Conservation (phyloP, 2,888 invertebrate genomes). For the Drosophila flavopinicola region DNA sequence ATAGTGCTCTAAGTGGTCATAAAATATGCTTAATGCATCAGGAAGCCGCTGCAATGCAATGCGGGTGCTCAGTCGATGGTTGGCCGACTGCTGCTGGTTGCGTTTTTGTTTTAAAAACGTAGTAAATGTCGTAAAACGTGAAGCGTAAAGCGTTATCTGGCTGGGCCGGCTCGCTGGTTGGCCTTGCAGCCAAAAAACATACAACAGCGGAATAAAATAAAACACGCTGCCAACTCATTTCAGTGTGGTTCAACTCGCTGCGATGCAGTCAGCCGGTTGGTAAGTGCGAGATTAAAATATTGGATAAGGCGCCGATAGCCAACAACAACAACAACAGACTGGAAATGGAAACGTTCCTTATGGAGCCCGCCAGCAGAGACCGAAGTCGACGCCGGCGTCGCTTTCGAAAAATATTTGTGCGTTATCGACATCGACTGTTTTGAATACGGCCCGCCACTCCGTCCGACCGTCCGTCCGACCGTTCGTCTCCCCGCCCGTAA, state of each 20-base stretch:
- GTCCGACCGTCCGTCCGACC: slow-evolving; percentile 16
- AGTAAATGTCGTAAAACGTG: slow-evolving; percentile 53
- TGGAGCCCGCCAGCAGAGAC: slow-evolving; percentile 9
- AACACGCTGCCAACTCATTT: slow-evolving; percentile 34
- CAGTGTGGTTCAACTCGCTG: slow-evolving; percentile 18
- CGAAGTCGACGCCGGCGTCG: slow-evolving; percentile 25
- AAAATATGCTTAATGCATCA: slow-evolving; percentile 79
- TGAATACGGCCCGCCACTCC: slow-evolving; percentile 38
- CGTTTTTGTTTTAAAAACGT: slow-evolving; percentile 31
- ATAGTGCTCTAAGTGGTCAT: slow-evolving; percentile 70
- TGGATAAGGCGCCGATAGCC: slow-evolving; percentile 50
- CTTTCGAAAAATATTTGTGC: slow-evolving; percentile 66
- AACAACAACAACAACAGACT: slow-evolving; percentile 51
- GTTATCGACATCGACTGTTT: slow-evolving; percentile 64
- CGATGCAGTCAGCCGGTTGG: slow-evolving; percentile 58
- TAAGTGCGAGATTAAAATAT: slow-evolving; percentile 77
- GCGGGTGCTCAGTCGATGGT: slow-evolving; percentile 67
- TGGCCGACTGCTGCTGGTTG: slow-evolving; percentile 20
- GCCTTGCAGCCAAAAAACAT: slow-evolving; percentile 34
- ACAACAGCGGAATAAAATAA: background rate
- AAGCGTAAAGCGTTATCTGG: slow-evolving; percentile 46
- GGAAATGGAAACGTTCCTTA: slow-evolving; percentile 63
- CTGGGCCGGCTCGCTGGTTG: slow-evolving; percentile 21
- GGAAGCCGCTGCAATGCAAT: slow-evolving; percentile 65
- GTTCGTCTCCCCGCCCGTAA: slow-evolving; percentile 52